Base-by-base conservation (phyloP, 1,140 invertebrate genomes). In the Drosophila persimilis region DNA sequence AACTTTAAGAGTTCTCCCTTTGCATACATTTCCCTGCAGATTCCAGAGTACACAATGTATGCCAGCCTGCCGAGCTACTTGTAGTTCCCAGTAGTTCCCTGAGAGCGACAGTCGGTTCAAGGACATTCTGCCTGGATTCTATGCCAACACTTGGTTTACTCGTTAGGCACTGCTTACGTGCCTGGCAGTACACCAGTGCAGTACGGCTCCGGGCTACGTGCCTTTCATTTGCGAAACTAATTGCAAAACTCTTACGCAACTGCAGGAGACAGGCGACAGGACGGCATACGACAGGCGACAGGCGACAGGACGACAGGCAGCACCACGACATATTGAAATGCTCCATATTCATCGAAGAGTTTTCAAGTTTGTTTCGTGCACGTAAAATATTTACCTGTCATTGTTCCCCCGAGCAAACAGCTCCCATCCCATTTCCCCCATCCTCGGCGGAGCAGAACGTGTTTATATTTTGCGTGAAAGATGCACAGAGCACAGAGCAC, bases 371-470 rank as follows among this genome's bases (percentile, higher is more conserved):
- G 54, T 56, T 50, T 59, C 61, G 47, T 77, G 83, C 83, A 88
- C 83, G 83, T 88, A 88, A 79, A 88, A 88, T 83, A 88, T 88
- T 88, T 83, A 76, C 75, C 66, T 89, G 83, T 89, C 83, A 89
- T 53, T 79, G 61, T 20, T 39, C 11, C 35, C 9, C 3, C 11
- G 11, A 39, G 35, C 35, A 13, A 3, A 29, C 52, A 47, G 17
- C 22, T 47, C 9, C 11, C 35, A 6, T 29, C 29, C 29, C 29
- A 2, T 31, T 31, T 43, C 61, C 52, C 51, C 52, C 52, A 50
- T 67, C 65, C 61, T 61, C 17, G 29, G 24, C 56, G 47, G 41
- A 20, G 60, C 47, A 51, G 50, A 67, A 86, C 71, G 75, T 86
- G 83, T 86, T 86, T 88, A 83, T 86, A 81, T 53, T 75, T 76